Conservation (phyloP, 2,888 invertebrate genomes). For the Poecilobothrus nobilitatus region DNA sequence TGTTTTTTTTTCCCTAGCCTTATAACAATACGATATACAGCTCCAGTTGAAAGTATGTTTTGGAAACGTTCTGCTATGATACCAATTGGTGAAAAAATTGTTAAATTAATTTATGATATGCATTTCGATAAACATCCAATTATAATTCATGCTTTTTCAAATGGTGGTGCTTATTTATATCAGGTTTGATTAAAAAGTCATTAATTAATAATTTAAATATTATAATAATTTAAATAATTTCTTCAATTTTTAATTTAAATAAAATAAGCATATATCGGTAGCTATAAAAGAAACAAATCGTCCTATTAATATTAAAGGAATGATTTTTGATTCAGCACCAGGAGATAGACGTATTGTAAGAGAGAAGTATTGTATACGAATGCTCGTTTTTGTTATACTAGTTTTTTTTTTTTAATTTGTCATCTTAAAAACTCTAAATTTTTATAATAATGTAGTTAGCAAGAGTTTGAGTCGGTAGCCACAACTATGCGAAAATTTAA, state of each 20-base stretch:
- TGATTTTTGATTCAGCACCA: slow-evolving; percentile 65
- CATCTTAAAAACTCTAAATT: too few species aligned
- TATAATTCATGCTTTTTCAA: slow-evolving; percentile 67
- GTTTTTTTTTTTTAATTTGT: too few species aligned
- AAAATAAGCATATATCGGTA: slow-evolving; percentile 54
- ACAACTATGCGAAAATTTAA: too few species aligned
- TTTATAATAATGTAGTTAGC: too few species aligned
- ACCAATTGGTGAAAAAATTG: slow-evolving; percentile 54
- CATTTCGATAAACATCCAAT: slow-evolving; percentile 61
- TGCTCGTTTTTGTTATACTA: too few species aligned
- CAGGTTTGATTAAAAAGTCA: slow-evolving; percentile 28
- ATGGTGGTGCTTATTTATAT: slow-evolving; percentile 66
- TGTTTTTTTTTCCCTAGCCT: slow-evolving; percentile 50
- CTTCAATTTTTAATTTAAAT: background rate
- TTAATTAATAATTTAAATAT: background rate
- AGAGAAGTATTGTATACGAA: too few species aligned
- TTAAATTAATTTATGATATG: slow-evolving; percentile 57
- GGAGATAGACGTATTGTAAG: slow-evolving; percentile 49
- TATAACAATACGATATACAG: slow-evolving; percentile 62
- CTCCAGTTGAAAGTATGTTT: slow-evolving; percentile 58
- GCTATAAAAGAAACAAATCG: slow-evolving; percentile 49
- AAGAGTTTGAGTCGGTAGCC: too few species aligned
- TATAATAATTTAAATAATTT: background rate
- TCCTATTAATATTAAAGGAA: slow-evolving; percentile 49
- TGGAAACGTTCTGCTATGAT: slow-evolving; percentile 54